Conservation (phyloP, 2,113 vertebrate genomes). For the Pachycephala philippinensis region DNA sequence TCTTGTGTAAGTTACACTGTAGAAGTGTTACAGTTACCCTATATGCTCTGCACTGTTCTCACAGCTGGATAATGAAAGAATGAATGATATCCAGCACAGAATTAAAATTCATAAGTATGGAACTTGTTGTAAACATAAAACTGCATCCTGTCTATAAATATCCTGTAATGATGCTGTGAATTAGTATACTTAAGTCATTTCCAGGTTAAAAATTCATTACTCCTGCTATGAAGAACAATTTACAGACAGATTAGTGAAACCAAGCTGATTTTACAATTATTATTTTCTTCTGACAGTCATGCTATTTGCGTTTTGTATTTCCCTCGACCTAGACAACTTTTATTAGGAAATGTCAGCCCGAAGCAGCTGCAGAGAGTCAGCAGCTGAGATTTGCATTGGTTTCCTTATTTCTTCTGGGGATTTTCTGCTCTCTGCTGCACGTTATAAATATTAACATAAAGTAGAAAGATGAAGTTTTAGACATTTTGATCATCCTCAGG, state of each 20-base stretch:
- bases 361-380: background rate
- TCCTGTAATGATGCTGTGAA: background rate
- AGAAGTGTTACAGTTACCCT: background rate
- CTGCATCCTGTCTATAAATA: slow-evolving; percentile 24
- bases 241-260: slow-evolving; percentile 13
- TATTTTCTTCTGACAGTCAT: slow-evolving; percentile 15
- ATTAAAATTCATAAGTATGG: slow-evolving; percentile 21
- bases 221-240: background rate
- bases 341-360: background rate
- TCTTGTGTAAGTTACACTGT: background rate
- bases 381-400: background rate
- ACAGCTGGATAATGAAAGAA: slow-evolving; percentile 40
- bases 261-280: slow-evolving; percentile 27
- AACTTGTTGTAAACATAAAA: slow-evolving; percentile 6
- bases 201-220: slow-evolving; percentile 28
- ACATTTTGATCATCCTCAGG: background rate
- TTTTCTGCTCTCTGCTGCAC: slow-evolving; percentile 7
- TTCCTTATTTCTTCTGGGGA: background rate
- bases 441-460: background rate
- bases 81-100: slow-evolving; percentile 7
- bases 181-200: slow-evolving; percentile 12
- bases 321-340: background rate
- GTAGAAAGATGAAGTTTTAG: background rate
- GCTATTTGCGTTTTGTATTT: background rate
- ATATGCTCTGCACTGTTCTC: background rate